Base-by-base conservation (phyloP, 2,888 invertebrate genomes). In the Ochropleura plecta region DNA sequence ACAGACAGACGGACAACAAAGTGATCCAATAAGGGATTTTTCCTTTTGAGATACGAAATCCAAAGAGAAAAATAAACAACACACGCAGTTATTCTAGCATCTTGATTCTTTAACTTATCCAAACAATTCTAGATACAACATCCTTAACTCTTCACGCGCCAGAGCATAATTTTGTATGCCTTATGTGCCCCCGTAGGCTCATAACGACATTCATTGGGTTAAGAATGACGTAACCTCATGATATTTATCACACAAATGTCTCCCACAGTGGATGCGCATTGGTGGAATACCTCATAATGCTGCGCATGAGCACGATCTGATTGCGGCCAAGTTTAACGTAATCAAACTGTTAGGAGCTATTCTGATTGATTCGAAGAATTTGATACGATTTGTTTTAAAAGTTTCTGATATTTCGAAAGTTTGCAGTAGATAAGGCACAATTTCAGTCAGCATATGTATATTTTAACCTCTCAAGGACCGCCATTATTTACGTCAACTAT, bases 281-380 rank as follows among this genome's bases (percentile, higher is more conserved):
- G 65, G 72, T 63, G 80, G 84, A 84, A 89, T 89, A 84, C 82
- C 88, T 90, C 85, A 86, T 88, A 86, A 88, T 84, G 82, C 82
- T 79, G 83, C 78, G 82, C 92, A 93, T 79, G 84, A 78, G 82
- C 93, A 93, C 92, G 93, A 93, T 90, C 90, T 89, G 90, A 92
- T 92, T 89, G 90, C 88, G 79, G 85, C 86, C 87, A 86, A 86
- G 86, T 89, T 89, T 88, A 88, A 88, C 79, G 82, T 87, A 91
- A 92, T 92, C 91, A 91, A 90, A 88, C 85, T 85, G 81, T 86
- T 84, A 76, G 67, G 80, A 67, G 60, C 49, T 89, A 89, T 90
- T 86, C 81, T 80, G 85, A 63, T 76, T 63, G 60, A 69, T 75
- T 75, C 49, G 9, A 57, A 6, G 49, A 42, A 44, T 30, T 48